Evolutionary conservation across 2,113 vertebrate species (phyloP).

Genomic region (Atrichornis clamosus): DNA sequence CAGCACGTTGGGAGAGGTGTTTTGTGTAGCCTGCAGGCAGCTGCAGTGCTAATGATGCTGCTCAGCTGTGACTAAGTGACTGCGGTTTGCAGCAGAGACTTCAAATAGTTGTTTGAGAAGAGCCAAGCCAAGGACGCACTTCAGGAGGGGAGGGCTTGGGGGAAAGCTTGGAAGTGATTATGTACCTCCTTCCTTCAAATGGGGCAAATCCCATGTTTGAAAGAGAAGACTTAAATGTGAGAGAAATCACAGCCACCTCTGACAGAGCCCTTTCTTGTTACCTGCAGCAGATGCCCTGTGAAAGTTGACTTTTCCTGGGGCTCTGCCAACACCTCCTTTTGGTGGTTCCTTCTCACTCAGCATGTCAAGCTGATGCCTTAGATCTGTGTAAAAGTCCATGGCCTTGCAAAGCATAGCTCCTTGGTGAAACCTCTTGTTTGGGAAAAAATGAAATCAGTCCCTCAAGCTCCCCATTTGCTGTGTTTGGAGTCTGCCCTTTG

Average conservation of each 20-base stretch:
- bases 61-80: conserved; percentile 27
- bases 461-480: not conserved
- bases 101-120: not conserved
- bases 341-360: not conserved
- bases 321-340: not conserved
- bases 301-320: not conserved
- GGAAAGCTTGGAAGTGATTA: not conserved
- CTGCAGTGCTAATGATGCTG: not conserved
- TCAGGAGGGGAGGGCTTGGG: not conserved
- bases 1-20: not conserved
- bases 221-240: not conserved
- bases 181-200: not conserved
- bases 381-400: not conserved
- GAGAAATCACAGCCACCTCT: not conserved
- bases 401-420: not conserved
- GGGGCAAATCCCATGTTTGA: not conserved
- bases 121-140: not conserved
- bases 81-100: not conserved
- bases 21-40: not conserved
- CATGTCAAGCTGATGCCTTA: not conserved
- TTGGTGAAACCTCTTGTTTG: not conserved
- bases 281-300: not conserved
- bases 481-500: not conserved
- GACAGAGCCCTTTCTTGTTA: not conserved
- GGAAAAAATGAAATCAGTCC: not conserved